Evolutionary conservation across 2,888 invertebrate species (phyloP).

Genomic region (Marasmarcha lunaedactyla): DNA sequence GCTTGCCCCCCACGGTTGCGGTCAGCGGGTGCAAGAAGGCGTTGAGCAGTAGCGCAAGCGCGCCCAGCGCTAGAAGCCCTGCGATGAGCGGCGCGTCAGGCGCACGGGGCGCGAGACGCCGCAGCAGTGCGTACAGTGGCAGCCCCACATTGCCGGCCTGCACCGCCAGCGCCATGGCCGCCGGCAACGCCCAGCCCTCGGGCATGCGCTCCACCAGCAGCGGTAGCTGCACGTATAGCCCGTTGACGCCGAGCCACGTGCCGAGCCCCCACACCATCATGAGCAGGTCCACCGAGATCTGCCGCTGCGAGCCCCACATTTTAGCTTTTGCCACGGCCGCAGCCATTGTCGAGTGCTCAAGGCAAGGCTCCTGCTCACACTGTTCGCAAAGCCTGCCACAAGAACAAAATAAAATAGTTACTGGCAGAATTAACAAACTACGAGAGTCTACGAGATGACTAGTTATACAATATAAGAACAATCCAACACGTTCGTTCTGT

Average conservation of each 20-base stretch:
- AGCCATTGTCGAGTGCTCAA: too few species aligned
- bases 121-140: constrained; percentile 71
- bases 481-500: too few species aligned
- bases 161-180: constrained; percentile 84
- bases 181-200: constrained; percentile 88
- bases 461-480: too few species aligned
- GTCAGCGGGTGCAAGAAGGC: constrained; percentile 73
- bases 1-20: constrained; percentile 49
- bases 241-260: constrained; percentile 91
- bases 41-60: constrained; percentile 66
- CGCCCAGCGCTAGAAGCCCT: constrained; percentile 62
- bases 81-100: constrained; percentile 69
- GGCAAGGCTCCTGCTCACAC: constrained; percentile 39
- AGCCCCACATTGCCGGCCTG: constrained; percentile 89
- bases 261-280: constrained; percentile 84
- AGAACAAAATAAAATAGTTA: too few species aligned
- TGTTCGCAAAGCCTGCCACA: constrained; percentile 40
- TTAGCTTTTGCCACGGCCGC: constrained; percentile 17
- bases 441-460: too few species aligned
- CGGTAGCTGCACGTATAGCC: constrained; percentile 90
- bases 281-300: constrained; percentile 73
- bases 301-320: constrained; percentile 56
- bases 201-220: constrained; percentile 83
- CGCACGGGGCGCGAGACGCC: constrained; percentile 48
- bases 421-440: too few species aligned